These are phyloP conservation scores for Tipula confusa DNA, from an alignment of 2,888 invertebrate species.

Conservation along the genomic window DNA sequence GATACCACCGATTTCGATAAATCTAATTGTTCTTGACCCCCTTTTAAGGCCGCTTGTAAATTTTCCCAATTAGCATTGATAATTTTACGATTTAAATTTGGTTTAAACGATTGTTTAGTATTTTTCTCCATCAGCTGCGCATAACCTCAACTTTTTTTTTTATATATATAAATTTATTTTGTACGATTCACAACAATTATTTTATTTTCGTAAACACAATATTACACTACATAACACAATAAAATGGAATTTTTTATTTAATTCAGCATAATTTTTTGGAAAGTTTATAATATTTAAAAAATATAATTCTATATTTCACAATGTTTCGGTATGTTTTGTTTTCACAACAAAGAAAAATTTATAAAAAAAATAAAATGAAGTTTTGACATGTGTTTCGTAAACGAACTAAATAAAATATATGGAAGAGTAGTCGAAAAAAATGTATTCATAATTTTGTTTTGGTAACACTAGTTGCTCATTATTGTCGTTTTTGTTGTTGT, in stretches of 20 bases:
- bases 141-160: background rate
- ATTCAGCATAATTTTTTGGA: background rate
- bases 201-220: background rate
- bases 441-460: background rate
- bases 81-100: constrained; percentile 35
- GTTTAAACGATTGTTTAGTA: constrained; percentile 34
- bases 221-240: background rate
- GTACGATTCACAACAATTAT: background rate
- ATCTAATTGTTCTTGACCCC: constrained; percentile 15
- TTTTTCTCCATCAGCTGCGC: constrained; percentile 1
- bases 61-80: constrained; percentile 37
- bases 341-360: background rate
- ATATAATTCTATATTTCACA: background rate
- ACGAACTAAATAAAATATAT: background rate
- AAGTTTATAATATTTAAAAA: too few relatives aligned
- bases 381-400: background rate
- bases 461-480: background rate
- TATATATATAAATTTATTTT: background rate
- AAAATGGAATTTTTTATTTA: background rate
- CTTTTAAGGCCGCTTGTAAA: constrained; percentile 33
- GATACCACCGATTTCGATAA: background rate
- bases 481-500: background rate
- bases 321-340: background rate
- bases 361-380: background rate
- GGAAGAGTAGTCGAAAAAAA: background rate